phyloP scores from a whole-genome alignment of 2,113 vertebrate species.

The Erythrocebus patas region DNA sequence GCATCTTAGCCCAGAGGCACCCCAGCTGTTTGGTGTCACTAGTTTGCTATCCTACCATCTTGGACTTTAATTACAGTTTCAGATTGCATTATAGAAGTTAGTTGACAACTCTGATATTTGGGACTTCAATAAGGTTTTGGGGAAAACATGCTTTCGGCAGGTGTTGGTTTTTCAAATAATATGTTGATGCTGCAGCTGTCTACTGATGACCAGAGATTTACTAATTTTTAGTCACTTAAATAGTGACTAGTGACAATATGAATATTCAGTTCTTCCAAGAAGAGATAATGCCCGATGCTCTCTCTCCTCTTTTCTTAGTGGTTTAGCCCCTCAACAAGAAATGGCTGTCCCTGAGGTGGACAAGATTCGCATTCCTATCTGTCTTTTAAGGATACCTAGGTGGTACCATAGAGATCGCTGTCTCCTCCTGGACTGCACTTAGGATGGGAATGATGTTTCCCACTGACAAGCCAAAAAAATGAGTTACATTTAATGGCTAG shows the following conservation, averaged over 20 bases:
- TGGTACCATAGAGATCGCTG: not conserved
- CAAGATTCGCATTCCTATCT: not conserved
- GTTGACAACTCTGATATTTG: not conserved
- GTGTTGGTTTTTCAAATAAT: not conserved
- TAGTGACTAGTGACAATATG: not conserved
- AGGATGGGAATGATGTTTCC: not conserved
- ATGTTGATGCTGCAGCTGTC: not conserved
- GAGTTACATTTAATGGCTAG: not conserved
- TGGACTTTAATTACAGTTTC: conserved; percentile 30
- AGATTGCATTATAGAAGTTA: not conserved
- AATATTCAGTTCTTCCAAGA: not conserved
- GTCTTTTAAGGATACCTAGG: not conserved
- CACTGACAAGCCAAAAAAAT: not conserved
- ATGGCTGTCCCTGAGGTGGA: not conserved
- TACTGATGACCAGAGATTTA: not conserved
- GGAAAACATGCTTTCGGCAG: not conserved
- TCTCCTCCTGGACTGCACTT: not conserved
- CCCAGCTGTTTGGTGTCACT: not conserved
- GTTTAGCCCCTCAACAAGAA: not conserved
- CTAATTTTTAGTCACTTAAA: not conserved
- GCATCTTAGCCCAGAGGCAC: not conserved
- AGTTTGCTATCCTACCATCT: not conserved
- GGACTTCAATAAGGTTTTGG: not conserved
- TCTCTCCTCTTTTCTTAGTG: not conserved
- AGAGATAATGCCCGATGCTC: not conserved